Conservation (phyloP, 2,113 vertebrate genomes). For the Aegotheles bennettii region DNA sequence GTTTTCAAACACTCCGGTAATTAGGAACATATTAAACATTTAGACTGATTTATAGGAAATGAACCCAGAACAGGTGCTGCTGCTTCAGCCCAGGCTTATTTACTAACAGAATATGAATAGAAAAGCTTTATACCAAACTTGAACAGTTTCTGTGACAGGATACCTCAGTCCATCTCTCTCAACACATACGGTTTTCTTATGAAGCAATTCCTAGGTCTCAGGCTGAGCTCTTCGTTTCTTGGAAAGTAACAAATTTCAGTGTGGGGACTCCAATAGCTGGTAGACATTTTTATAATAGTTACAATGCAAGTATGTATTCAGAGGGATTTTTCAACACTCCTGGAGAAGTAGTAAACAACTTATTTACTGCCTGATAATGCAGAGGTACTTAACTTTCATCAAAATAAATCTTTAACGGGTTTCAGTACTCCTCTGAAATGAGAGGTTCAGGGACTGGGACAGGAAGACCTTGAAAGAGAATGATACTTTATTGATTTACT, state of each 20-base stretch:
- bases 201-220: conserved; percentile 60
- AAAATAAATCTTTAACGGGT: conserved; percentile 70
- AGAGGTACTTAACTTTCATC: conserved; percentile 62
- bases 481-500: conserved; percentile 70
- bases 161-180: background rate
- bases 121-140: background rate
- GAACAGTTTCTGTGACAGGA: background rate
- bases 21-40: conserved; percentile 37
- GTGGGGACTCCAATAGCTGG: background rate
- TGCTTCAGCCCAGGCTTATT: background rate
- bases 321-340: conserved; percentile 39
- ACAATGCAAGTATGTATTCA: conserved; percentile 27
- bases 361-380: conserved; percentile 65
- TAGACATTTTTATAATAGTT: conserved; percentile 48
- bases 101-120: background rate
- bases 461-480: conserved; percentile 55
- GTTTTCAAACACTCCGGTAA: background rate
- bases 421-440: conserved; percentile 55
- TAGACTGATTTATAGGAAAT: conserved; percentile 4
- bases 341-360: conserved; percentile 56
- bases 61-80: conserved; percentile 13
- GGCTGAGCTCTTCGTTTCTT: conserved; percentile 52
- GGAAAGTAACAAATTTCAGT: conserved; percentile 34
- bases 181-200: conserved; percentile 55
- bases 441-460: conserved; percentile 52